phyloP scores from a whole-genome alignment of 2,113 vertebrate genomes.

The Polypterus bichir region DNA sequence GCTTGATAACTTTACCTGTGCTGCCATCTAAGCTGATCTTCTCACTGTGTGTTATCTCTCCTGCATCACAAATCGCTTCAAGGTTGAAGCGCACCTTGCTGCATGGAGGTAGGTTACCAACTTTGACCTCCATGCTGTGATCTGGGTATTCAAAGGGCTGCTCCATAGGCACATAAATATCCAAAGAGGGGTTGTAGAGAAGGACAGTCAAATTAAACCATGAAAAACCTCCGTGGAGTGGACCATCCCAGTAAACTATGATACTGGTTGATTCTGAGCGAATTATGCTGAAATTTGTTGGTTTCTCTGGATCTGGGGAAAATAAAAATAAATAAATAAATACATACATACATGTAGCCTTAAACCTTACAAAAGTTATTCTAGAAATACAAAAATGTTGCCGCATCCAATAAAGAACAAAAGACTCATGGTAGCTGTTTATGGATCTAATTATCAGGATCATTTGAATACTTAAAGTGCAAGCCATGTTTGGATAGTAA shows the following conservation, averaged over 20 bases:
- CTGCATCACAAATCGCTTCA: slow-evolving; percentile 36
- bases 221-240: slow-evolving; percentile 26
- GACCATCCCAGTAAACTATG: slow-evolving; percentile 33
- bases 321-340: not conserved
- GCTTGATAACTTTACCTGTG: slow-evolving; percentile 20
- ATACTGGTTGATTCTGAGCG: slow-evolving; percentile 35
- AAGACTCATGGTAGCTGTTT: too few relatives aligned
- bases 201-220: slow-evolving; percentile 34
- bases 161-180: slow-evolving; percentile 21
- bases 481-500: too few relatives aligned
- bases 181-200: slow-evolving; percentile 23
- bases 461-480: too few relatives aligned
- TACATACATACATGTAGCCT: too few relatives aligned
- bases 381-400: too few relatives aligned
- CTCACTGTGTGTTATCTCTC: slow-evolving; percentile 28
- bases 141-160: slow-evolving; percentile 6
- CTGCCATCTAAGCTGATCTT: slow-evolving; percentile 33
- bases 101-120: slow-evolving; percentile 34
- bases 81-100: slow-evolving; percentile 34
- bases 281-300: slow-evolving; percentile 25
- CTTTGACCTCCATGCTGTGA: slow-evolving; percentile 13
- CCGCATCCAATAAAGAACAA: too few relatives aligned
- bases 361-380: too few relatives aligned
- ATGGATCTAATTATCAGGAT: too few relatives aligned
- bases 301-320: slow-evolving; percentile 33